phyloP scores from a whole-genome alignment of 2,113 vertebrate genomes.

The Thalassarche chlororhynchos region DNA sequence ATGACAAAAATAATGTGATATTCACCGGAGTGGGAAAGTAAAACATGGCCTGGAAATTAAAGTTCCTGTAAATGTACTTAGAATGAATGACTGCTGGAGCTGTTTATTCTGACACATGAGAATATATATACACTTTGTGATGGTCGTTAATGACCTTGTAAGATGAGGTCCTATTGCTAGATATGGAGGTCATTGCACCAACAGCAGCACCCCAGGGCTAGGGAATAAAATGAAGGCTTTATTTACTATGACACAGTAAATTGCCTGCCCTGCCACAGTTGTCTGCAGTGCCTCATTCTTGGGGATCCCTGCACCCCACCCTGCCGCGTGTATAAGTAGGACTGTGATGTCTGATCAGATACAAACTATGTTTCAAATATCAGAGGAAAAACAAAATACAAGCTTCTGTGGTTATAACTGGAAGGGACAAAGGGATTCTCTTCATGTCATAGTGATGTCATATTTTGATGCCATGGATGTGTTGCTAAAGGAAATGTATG shows the following conservation, averaged over 20 bases:
- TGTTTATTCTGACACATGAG: background rate
- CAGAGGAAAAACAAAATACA: background rate
- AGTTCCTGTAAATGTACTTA: background rate
- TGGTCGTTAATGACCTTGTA: background rate
- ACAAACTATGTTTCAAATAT: background rate
- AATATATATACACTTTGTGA: background rate
- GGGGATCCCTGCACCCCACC: background rate
- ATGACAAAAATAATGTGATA: background rate
- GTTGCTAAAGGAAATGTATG: background rate
- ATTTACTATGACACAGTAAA: background rate
- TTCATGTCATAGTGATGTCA: rapidly evolving
- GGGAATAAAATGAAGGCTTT: background rate
- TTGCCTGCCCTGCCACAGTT: background rate
- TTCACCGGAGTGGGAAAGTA: background rate
- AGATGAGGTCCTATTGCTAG: background rate
- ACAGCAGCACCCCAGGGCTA: background rate
- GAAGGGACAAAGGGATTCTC: background rate
- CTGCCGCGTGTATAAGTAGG: background rate
- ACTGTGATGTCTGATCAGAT: background rate
- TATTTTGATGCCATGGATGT: background rate
- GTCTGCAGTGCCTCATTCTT: background rate
- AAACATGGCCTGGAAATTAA: background rate
- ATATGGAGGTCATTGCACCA: background rate
- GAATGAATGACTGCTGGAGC: background rate
- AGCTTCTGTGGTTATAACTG: background rate